A percentile compares a stretch with the other conserved stretches of the same genome.
phyloP scores from a whole-genome alignment of 1,140 invertebrate genomes.

The Sweltsa coloradensis region DNA sequence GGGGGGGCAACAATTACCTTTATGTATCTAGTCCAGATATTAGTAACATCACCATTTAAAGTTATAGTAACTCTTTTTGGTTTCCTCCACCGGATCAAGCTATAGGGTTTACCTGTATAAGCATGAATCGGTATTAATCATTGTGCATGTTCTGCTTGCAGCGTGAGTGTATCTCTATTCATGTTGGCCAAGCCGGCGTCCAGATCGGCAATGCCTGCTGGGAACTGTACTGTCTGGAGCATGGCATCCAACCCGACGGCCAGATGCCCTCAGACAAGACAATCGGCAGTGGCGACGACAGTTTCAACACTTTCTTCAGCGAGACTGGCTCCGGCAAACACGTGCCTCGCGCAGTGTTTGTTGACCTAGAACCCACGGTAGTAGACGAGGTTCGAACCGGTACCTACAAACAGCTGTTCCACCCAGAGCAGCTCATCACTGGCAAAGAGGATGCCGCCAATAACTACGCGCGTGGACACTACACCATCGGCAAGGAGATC shows the following conservation, averaged over 20 bases:
- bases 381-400: constrained; percentile 49
- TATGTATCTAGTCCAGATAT: too few relatives aligned
- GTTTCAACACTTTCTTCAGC: constrained; percentile 82
- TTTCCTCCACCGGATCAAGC: too few relatives aligned
- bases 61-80: too few relatives aligned
- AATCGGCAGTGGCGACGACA: constrained; percentile 59
- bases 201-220: constrained; percentile 80
- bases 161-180: constrained; percentile 77
- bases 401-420: constrained; percentile 42
- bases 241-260: constrained; percentile 82
- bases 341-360: constrained; percentile 56
- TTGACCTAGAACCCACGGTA: constrained; percentile 63
- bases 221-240: constrained; percentile 83
- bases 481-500: constrained; percentile 69
- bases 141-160: constrained; percentile 29
- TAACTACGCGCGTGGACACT: constrained; percentile 70
- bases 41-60: too few relatives aligned
- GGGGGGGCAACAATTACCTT: too few relatives aligned
- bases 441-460: constrained; percentile 63
- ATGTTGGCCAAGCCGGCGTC: constrained; percentile 80
- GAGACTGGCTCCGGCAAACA: constrained; percentile 81
- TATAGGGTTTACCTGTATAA: too few relatives aligned
- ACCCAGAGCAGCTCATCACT: constrained; percentile 47
- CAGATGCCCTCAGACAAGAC: constrained; percentile 52
- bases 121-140: too few relatives aligned